Evolutionary conservation across 2,888 invertebrate genomes (phyloP).

Genomic region (Operophtera brumata): DNA sequence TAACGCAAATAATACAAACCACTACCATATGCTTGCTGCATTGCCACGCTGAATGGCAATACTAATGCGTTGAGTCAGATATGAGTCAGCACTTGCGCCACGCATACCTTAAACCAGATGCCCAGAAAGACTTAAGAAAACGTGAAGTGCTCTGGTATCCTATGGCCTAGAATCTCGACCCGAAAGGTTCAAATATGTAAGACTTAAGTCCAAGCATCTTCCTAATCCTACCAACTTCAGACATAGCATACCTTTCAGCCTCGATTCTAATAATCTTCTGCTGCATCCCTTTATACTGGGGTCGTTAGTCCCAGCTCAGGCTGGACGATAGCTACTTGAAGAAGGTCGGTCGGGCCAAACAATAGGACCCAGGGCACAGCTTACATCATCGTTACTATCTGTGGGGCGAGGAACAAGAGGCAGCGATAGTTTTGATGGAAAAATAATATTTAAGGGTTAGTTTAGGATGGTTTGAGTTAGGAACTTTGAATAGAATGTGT

Average conservation of each 20-base stretch:
- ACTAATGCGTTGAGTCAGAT: too few species aligned
- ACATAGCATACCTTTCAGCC: neutral
- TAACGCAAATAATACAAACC: too few species aligned
- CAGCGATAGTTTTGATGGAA: slow-evolving; percentile 13
- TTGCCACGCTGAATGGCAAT: too few species aligned
- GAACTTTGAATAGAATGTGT: slow-evolving; percentile 6
- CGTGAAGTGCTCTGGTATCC: too few species aligned
- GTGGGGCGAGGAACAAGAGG: slow-evolving; percentile 7
- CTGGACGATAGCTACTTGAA: slow-evolving; percentile 8
- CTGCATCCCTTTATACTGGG: neutral
- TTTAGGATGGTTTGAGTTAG: neutral
- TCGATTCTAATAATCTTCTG: neutral
- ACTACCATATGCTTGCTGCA: too few species aligned
- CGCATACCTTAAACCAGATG: too few species aligned
- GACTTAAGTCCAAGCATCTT: too few species aligned
- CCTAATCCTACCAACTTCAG: neutral
- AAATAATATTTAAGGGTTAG: slow-evolving; percentile 19
- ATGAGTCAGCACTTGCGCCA: too few species aligned
- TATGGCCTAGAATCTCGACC: too few species aligned
- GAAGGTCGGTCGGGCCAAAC: slow-evolving; percentile 12
- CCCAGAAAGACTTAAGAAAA: too few species aligned
- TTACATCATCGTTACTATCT: slow-evolving; percentile 2
- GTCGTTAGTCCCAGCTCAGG: slow-evolving; percentile 12
- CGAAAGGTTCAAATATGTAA: too few species aligned
- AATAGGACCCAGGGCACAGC: slow-evolving; percentile 8